Conservation (phyloP, 1,140 invertebrate species). For the Drosophila sturtevanti region DNA sequence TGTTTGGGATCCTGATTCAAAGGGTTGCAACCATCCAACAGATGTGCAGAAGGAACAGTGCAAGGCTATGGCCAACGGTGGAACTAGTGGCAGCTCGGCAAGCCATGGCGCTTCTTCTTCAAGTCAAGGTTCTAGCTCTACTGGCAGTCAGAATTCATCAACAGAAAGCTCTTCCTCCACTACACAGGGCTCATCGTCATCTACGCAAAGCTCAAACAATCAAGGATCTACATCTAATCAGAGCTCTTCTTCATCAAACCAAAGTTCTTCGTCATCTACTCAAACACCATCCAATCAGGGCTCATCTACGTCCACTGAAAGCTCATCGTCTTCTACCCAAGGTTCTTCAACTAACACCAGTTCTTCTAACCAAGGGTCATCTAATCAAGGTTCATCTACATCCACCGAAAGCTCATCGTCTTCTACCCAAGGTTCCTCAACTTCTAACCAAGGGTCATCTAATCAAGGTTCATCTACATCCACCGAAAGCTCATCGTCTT, state of each 20-base stretch:
- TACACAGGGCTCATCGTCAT: slow-evolving; percentile 38
- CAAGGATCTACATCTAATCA: slow-evolving; percentile 41
- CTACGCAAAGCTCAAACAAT: slow-evolving; percentile 31
- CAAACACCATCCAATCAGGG: slow-evolving; percentile 45
- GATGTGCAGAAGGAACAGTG: slow-evolving; percentile 85
- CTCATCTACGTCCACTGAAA: slow-evolving; percentile 28
- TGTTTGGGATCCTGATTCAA: slow-evolving; percentile 83
- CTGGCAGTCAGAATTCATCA: slow-evolving; percentile 25
- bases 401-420: too few relatives aligned
- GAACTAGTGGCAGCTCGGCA: slow-evolving; percentile 21
- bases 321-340: slow-evolving; percentile 36
- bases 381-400: slow-evolving; percentile 42
- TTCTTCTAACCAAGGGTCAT: slow-evolving; percentile 39
- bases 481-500: slow-evolving; percentile 29
- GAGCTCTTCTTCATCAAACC: slow-evolving; percentile 29
- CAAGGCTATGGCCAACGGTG: slow-evolving; percentile 81
- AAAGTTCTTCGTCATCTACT: too few relatives aligned
- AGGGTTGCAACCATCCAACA: slow-evolving; percentile 84
- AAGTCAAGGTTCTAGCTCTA: slow-evolving; percentile 41
- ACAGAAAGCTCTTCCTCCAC: slow-evolving; percentile 34
- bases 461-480: slow-evolving; percentile 34
- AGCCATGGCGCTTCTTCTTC: slow-evolving; percentile 44
- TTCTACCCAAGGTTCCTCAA: slow-evolving; percentile 28
- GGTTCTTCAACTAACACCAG: slow-evolving; percentile 26
- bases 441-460: slow-evolving; percentile 44